Evolutionary conservation across 1,140 invertebrate species (phyloP), one percentile per base, ranked within the genome.

Genomic region (Asobara japonica): DNA sequence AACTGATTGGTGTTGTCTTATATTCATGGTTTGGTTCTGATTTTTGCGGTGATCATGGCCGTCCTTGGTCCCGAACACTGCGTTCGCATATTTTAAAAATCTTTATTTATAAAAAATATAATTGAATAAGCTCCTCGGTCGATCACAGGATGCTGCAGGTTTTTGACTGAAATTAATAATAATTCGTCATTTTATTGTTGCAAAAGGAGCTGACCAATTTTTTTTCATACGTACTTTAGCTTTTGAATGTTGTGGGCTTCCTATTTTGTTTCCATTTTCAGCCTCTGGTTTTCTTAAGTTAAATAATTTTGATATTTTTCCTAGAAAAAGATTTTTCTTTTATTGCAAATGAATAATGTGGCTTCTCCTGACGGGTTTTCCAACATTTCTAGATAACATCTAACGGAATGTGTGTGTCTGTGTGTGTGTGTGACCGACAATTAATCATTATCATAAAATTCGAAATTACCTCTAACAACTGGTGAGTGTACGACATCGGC

Each of bases 301-400:
- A 38, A 83, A 83, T 33, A 83, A 65, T 38, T 81, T 83, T 8
- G 79, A 61, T 60, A 83, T 82, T 74, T 80, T 83, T 64, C 77
- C 82, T 83, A 22, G 4, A 71, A 73, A 41, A 41, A 36, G 13
- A n/a, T n/a, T n/a, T n/a, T n/a, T n/a, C n/a, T n/a, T n/a, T n/a
- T n/a, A n/a, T n/a, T n/a, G n/a, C n/a, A n/a, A n/a, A n/a, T n/a
- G n/a, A n/a, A n/a, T n/a, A n/a, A n/a, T n/a, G n/a, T n/a, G n/a
- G n/a, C n/a, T n/a, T n/a, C n/a, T n/a, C n/a, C n/a, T n/a, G n/a
- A n/a, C n/a, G n/a, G n/a, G n/a, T n/a, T n/a, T n/a, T n/a, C n/a
- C n/a, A n/a, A n/a, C n/a, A n/a, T n/a, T n/a, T n/a, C n/a, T n/a
- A n/a, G n/a, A n/a, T n/a, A n/a, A n/a, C n/a, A n/a, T n/a, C n/a